Base-by-base conservation (phyloP, 2,113 vertebrate species). In the Cichladusa arquata region DNA sequence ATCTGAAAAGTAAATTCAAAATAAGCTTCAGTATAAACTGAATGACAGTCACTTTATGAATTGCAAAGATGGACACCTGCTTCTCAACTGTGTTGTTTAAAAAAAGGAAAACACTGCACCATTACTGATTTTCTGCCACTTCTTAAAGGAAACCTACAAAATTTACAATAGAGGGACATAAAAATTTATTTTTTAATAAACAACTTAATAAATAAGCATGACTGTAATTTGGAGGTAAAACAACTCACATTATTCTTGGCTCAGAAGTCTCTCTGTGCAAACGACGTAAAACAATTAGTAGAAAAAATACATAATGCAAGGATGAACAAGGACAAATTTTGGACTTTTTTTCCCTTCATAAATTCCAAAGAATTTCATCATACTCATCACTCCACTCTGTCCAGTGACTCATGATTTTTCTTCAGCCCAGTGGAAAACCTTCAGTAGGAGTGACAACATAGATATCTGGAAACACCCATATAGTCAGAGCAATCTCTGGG, bases 61-160 rank as follows among this genome's bases (percentile, higher is more conserved):
- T 34, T 36, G 12, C 28, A 66, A 42, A 76, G 23, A 54, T 8
- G 81, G 18, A 31, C 8, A 69, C 10, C 28, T 79, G 26, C 7
- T 86, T 88, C 45, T 82, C 28, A 50, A 12, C 3, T 0, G 0
- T 8, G 5, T 8, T 54, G 11, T 4, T 17, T 65, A 23, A 57
- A 69, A 69, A 82, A 85, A 72, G 28, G 38, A 66, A 69, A 88
- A 56, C 0, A 3, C 1, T 0, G 2, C 15, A 11, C 7, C 44
- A 8, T 40, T 76, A 58, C 19, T 86, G 19, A 60, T 44, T 72
- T 82, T 76, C 70, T 82, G 18, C 4, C 33, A 66, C 3, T 16
- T 92, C 60, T 69, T 11, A 72, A 82, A 91, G 19, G 28, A 71
- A 82, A 67, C 18, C 8, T 31, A 36, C 11, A 81, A 74, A 64